Base-by-base conservation (phyloP, 2,797 vertebrate genomes). In the Oryzias sinensis region DNA sequence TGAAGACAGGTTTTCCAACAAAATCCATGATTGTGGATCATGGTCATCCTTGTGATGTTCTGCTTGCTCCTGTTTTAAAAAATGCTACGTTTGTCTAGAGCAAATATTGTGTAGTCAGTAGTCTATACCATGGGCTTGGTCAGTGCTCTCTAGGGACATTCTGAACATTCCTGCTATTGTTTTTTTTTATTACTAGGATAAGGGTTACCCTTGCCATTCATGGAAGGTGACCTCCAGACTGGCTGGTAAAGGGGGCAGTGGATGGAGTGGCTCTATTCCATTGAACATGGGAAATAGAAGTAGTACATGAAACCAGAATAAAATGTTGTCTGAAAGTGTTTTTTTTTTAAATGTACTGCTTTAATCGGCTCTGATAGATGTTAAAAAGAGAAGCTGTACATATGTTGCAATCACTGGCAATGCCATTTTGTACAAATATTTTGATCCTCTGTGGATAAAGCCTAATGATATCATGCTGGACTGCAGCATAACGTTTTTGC, bases 131-230 rank as follows among this genome's bases (percentile, higher is more conserved):
- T 37, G 57, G 65, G 16, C 65, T 53, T 18, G 52, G 53, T 64
- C 66, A 49, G 49, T 56, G 53, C 64, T 74, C 77, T 82, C 74
- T 60, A 24, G 73, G 72, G 79, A 81, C 83, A 83, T 86, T 88
- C 76, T 80, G 74, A 63, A 80, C 81, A 91, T 91, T 91, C 88
- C 72, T 76, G 54, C 87, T 79, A 84, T 91, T 90, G 88, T 91
- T 85, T 65, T 18, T 18, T 80, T 88, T 86, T 73, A 88, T 89
- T 87, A 86, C 72, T 68, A 82, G 70, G 76, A 76, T 60, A 59
- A 63, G 59, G 76, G 74, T 87, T 77, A 84, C 74, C 78, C 76
- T 73, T 70, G 49, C 75, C 77, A 75, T 84, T 87, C 83, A 88
- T 60, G 50, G 56, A 18, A 59, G 54, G 64, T 86, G 86, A 90